These are phyloP conservation scores for Aramus guarauna DNA, from an alignment of 2,113 vertebrate species.

Conservation along the genomic window DNA sequence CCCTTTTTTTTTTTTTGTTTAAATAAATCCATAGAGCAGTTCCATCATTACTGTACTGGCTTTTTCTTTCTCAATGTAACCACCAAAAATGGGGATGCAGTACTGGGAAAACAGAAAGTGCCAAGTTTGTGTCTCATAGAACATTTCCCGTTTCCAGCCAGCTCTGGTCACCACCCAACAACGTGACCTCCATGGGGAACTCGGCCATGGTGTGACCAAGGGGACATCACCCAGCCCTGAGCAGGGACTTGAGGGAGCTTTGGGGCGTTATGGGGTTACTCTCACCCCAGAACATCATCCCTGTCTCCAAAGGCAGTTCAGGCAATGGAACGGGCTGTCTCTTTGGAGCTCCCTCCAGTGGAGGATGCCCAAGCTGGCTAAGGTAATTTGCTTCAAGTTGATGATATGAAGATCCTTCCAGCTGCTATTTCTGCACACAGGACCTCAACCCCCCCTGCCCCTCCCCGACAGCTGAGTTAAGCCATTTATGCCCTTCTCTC, in stretches of 20 bases:
- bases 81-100: not conserved
- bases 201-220: rapidly evolving
- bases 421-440: not conserved
- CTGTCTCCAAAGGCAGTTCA: not conserved
- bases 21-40: not conserved
- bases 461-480: not conserved
- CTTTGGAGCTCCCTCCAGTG: not conserved
- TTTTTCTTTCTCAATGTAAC: not conserved
- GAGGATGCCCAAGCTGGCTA: not conserved
- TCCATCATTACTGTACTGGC: not conserved
- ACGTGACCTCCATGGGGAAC: rapidly evolving
- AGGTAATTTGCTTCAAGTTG: not conserved
- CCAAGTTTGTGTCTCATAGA: not conserved
- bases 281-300: not conserved
- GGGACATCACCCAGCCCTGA: not conserved
- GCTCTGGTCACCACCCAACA: not conserved
- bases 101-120: rapidly evolving
- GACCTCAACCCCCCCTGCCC: not conserved
- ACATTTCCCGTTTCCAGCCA: not conserved
- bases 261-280: not conserved
- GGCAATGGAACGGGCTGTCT: not conserved
- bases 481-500: not conserved
- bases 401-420: not conserved
- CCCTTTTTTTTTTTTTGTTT: not conserved
- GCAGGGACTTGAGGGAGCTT: not conserved